These are phyloP conservation scores for Tenualosa thibaudeaui DNA, from an alignment of 2,797 vertebrate genomes.

Conservation along the genomic window DNA sequence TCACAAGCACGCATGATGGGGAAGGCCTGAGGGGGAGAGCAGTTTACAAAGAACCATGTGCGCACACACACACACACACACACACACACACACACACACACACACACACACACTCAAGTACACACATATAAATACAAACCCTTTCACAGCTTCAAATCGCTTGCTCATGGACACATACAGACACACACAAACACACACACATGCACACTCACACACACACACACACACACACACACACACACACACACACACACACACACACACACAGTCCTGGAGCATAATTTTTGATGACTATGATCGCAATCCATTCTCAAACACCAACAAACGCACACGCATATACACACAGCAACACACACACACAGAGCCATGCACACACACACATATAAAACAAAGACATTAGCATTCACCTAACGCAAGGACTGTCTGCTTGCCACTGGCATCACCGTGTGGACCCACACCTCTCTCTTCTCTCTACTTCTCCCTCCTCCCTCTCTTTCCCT, in stretches of 20 bases:
- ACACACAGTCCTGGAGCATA: not conserved
- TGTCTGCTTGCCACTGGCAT: constrained; percentile 81
- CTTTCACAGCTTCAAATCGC: not conserved
- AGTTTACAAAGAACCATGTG: not conserved
- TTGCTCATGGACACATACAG: not conserved
- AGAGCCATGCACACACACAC: not conserved
- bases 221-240: not conserved
- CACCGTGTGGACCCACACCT: constrained; percentile 68
- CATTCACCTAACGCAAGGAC: constrained; percentile 76
- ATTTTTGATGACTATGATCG: not conserved
- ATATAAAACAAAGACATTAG: constrained; percentile 69
- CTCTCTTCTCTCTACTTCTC: not conserved
- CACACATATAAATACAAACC: constrained; percentile 5
- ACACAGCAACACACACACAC: constrained; percentile 47
- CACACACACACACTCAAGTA: constrained; percentile 27
- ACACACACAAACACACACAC: not conserved
- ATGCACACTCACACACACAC: constrained; percentile 9
- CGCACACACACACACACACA: not conserved
- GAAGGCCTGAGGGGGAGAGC: constrained; percentile 35
- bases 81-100: not conserved
- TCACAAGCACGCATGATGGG: constrained; percentile 72
- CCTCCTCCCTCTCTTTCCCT: not conserved
- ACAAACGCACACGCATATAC: not conserved
- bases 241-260: constrained; percentile 7
- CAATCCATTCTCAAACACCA: not conserved